Evolutionary conservation across 2,888 invertebrate species (phyloP).

Genomic region (Charanyca ferruginea): DNA sequence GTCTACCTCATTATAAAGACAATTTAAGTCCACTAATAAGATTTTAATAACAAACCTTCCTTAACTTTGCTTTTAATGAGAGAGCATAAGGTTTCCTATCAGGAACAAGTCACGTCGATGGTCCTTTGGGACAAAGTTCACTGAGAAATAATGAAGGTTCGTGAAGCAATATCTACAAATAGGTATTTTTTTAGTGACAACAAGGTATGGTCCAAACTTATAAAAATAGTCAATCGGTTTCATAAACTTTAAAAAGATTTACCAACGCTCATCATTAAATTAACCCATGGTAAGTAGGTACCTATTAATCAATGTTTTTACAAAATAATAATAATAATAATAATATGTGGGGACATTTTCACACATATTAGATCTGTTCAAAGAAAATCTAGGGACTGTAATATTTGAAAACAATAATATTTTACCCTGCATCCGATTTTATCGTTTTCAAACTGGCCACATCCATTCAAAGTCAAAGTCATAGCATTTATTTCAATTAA

Average conservation of each 20-base stretch:
- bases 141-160: constrained; percentile 26
- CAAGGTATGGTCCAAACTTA: neutral
- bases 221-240: neutral
- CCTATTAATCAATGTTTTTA: neutral
- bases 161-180: neutral
- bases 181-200: neutral
- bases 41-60: constrained; percentile 63
- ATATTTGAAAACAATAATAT: constrained; percentile 6
- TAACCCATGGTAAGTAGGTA: too few relatives aligned
- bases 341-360: too few relatives aligned
- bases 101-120: constrained; percentile 12
- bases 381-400: neutral
- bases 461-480: too few relatives aligned
- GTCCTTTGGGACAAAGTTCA: constrained; percentile 13
- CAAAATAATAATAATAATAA: too few relatives aligned
- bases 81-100: constrained; percentile 17
- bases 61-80: constrained; percentile 29
- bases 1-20: constrained; percentile 75
- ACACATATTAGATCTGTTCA: too few relatives aligned
- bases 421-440: neutral
- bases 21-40: constrained; percentile 75
- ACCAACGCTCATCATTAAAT: too few relatives aligned
- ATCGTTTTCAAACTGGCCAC: constrained; percentile 6
- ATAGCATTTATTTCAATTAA: too few relatives aligned
- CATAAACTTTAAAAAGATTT: neutral